Conservation (phyloP, 2,888 invertebrate genomes). For the Antheraea yamamai region DNA sequence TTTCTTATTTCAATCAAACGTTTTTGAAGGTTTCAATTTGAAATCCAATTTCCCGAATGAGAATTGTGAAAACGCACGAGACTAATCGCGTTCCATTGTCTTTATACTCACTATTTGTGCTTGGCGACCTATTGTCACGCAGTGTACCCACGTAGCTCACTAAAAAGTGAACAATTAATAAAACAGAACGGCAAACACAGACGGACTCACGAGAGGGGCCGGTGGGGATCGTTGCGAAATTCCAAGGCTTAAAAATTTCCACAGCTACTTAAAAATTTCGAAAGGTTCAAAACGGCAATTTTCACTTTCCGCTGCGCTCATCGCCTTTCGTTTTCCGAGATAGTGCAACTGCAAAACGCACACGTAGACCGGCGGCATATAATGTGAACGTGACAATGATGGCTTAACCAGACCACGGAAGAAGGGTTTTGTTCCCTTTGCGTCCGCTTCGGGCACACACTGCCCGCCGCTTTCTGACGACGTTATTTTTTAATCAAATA, state of each 20-base stretch:
- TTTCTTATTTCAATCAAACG: background rate
- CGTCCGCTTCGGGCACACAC: slow-evolving; percentile 57
- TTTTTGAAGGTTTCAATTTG: slow-evolving; percentile 38
- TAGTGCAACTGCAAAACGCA: slow-evolving; percentile 73
- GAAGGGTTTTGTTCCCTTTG: slow-evolving; percentile 74
- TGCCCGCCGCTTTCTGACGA: slow-evolving; percentile 76
- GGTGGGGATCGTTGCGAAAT: slow-evolving; percentile 37
- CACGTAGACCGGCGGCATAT: slow-evolving; percentile 49
- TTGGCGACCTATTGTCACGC: slow-evolving; percentile 56
- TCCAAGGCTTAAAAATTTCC: slow-evolving; percentile 33
- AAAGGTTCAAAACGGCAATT: slow-evolving; percentile 37
- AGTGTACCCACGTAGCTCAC: slow-evolving; percentile 49
- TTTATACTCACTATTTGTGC: slow-evolving; percentile 66
- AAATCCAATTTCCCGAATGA: slow-evolving; percentile 70
- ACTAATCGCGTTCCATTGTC: slow-evolving; percentile 74
- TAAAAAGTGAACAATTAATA: slow-evolving; percentile 72
- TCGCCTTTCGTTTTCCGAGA: slow-evolving; percentile 60
- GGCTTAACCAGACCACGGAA: slow-evolving; percentile 68
- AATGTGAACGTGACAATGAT: slow-evolving; percentile 76
- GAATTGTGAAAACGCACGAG: slow-evolving; percentile 47
- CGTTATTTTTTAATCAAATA: slow-evolving; percentile 84
- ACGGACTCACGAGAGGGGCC: slow-evolving; percentile 29
- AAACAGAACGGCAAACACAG: slow-evolving; percentile 62
- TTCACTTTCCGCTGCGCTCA: slow-evolving; percentile 38
- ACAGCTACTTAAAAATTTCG: slow-evolving; percentile 38